Evolutionary conservation across 2,888 invertebrate species (phyloP), one percentile per base, ranked within the genome.

Genomic region (Lissonota sp.): DNA sequence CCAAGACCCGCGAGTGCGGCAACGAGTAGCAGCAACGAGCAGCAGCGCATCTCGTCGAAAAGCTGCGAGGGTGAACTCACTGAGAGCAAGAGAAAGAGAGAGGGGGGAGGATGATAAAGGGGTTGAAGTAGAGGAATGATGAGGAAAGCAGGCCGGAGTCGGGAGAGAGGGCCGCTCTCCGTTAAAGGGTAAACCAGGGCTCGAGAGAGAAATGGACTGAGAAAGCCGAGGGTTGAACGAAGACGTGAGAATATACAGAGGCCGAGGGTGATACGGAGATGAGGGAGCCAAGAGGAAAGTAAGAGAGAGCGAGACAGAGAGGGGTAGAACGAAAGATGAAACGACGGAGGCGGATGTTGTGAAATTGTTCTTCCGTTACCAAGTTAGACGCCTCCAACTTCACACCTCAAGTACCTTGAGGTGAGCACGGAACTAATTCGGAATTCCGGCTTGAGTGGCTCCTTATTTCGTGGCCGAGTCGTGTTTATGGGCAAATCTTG

Each of bases 361-460:
- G 87, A 88, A 90, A 89, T 89, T 89, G 89, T 89, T 89, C 89
- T 88, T 88, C 87, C 86, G 89, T 87, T 87, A 88, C 86, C 86
- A 88, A 88, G 87, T 88, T 88, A 87, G 87, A 86, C 84, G 87
- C 87, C 86, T 87, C 86, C 86, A 88, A 89, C 87, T 90, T 90
- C 89, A 88, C 89, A 89, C 89, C 89, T 89, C 89, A 87, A 88
- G 88, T 88, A 89, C 85, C 87, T 86, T 84, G 86, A 86, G 85
- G 88, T 88, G 87, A 89, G 87, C 86, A 85, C 80, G 84, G 84
- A 89, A 89, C 89, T 89, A 88, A 89, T 89, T 88, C 88, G 86
- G 85, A 87, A 89, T 88, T 88, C 88, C 85, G 85, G 85, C 87
- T 84, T 86, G 86, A 88, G 88, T 87, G 86, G 87, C 85, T 88